Evolutionary conservation across 1,140 invertebrate genomes (phyloP).

Genomic region (Anoplolepis gracilipes): DNA sequence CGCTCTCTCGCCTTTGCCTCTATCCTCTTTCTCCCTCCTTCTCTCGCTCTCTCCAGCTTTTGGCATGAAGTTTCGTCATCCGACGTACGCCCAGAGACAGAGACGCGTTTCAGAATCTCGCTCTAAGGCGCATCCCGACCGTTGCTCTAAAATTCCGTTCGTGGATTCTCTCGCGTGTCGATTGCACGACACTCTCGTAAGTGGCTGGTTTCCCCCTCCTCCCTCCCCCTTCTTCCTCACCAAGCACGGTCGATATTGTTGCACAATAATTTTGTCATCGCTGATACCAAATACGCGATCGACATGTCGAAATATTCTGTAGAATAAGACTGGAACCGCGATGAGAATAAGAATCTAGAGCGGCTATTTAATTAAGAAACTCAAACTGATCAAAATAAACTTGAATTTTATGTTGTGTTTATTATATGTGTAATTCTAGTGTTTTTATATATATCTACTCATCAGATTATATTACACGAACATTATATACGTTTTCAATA

Average conservation of each 20-base stretch:
- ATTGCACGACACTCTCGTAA: constrained; percentile 9
- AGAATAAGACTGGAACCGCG: not conserved
- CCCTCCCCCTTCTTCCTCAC: not conserved
- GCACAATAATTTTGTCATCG: constrained; percentile 53
- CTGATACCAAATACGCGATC: not conserved
- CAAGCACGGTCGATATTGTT: constrained; percentile 50
- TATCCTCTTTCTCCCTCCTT: not conserved
- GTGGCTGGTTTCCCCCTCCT: not conserved
- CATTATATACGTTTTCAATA: not conserved
- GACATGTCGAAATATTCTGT: not conserved
- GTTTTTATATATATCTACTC: not conserved
- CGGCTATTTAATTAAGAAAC: not conserved
- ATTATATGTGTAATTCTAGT: no score
- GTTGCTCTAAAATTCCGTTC: constrained; percentile 41
- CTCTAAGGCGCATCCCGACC: constrained; percentile 3
- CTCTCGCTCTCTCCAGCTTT: constrained; percentile 61
- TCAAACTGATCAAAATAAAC: not conserved
- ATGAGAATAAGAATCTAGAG: not conserved
- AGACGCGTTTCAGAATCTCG: constrained; percentile 18
- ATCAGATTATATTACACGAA: not conserved
- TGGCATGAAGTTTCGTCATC: constrained; percentile 69
- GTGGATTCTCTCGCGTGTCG: constrained; percentile 20
- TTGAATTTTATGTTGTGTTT: not conserved
- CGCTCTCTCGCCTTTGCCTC: not conserved
- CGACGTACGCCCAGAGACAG: constrained; percentile 41